A percentile compares a stretch with the other conserved stretches of the same genome.
Evolutionary conservation across 2,113 vertebrate species (phyloP).

Genomic region (Sander lucioperca): DNA sequence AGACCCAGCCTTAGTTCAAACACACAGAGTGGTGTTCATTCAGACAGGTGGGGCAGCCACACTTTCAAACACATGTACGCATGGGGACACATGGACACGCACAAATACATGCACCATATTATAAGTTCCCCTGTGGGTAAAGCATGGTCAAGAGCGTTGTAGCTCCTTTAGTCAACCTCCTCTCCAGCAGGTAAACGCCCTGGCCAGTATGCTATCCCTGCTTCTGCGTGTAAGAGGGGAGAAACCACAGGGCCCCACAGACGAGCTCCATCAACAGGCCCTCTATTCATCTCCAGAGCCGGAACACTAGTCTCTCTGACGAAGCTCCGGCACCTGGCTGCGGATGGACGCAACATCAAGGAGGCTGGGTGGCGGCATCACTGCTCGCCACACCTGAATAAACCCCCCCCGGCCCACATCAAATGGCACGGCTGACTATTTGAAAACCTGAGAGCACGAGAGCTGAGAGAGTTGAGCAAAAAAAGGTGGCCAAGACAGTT

Average conservation of each 20-base stretch:
- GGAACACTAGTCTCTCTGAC: slow-evolving; percentile 74
- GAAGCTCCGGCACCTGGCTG: slow-evolving; percentile 74
- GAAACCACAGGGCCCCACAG: slow-evolving; percentile 71
- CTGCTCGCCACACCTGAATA: slow-evolving; percentile 78
- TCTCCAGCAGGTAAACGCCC: slow-evolving; percentile 60
- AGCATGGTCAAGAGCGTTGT: slow-evolving; percentile 10
- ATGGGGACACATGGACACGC: slow-evolving; percentile 20
- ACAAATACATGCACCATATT: slow-evolving; percentile 14
- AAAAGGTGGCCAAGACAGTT: slow-evolving; percentile 28
- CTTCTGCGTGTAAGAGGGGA: slow-evolving; percentile 62
- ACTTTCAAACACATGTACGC: slow-evolving; percentile 4
- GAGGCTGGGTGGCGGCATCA: slow-evolving; percentile 65
- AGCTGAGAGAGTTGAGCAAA: slow-evolving; percentile 14
- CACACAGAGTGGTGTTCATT: slow-evolving; percentile 58
- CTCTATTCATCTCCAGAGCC: slow-evolving; percentile 65
- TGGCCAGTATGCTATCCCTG: slow-evolving; percentile 26
- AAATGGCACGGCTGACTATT: slow-evolving; percentile 54
- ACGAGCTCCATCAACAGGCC: slow-evolving; percentile 73
- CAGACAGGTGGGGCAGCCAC: slow-evolving; percentile 52
- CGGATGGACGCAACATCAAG: slow-evolving; percentile 73
- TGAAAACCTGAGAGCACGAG: slow-evolving; percentile 61
- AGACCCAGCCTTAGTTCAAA: slow-evolving; percentile 21
- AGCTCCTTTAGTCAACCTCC: slow-evolving; percentile 41
- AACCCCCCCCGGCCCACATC: slow-evolving; percentile 70
- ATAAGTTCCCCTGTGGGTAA: slow-evolving; percentile 36